phyloP scores from a whole-genome alignment of 2,888 invertebrate species.

The Mesoligia furuncula region DNA sequence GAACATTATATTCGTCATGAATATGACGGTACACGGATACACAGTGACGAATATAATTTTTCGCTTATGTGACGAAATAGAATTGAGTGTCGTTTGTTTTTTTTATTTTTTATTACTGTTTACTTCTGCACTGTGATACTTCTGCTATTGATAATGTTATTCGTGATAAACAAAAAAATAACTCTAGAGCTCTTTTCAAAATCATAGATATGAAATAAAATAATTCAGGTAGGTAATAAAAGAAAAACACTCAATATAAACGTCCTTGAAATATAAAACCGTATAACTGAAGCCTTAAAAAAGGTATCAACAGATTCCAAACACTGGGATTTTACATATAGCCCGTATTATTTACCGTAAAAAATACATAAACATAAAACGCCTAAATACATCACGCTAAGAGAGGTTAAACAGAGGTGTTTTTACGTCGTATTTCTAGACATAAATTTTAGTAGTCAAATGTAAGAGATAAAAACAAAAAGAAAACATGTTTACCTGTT shows the following conservation, averaged over 20 bases:
- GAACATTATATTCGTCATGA: not conserved
- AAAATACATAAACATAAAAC: conserved; percentile 59
- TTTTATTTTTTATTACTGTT: not conserved
- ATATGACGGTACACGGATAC: no score
- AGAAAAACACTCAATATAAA: conserved; percentile 33
- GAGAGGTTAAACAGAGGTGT: conserved; percentile 50
- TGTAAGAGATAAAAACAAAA: conserved; percentile 69
- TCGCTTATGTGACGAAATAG: not conserved
- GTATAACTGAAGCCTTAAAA: conserved; percentile 42
- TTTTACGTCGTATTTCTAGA: conserved; percentile 54
- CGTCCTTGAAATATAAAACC: conserved; percentile 26
- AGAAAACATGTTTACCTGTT: conserved; percentile 73
- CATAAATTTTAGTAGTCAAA: conserved; percentile 64
- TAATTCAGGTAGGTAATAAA: conserved; percentile 8
- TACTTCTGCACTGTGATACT: not conserved
- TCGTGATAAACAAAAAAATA: not conserved
- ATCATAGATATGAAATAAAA: conserved; percentile 22
- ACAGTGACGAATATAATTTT: not conserved
- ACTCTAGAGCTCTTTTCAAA: not conserved
- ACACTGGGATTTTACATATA: conserved; percentile 45
- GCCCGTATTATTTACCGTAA: conserved; percentile 51
- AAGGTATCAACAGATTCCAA: conserved; percentile 51
- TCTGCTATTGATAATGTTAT: not conserved
- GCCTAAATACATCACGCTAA: conserved; percentile 57
- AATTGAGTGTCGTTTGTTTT: not conserved